Evolutionary conservation across 2,888 invertebrate species (phyloP).

Genomic region (Cataglyphis albicans): DNA sequence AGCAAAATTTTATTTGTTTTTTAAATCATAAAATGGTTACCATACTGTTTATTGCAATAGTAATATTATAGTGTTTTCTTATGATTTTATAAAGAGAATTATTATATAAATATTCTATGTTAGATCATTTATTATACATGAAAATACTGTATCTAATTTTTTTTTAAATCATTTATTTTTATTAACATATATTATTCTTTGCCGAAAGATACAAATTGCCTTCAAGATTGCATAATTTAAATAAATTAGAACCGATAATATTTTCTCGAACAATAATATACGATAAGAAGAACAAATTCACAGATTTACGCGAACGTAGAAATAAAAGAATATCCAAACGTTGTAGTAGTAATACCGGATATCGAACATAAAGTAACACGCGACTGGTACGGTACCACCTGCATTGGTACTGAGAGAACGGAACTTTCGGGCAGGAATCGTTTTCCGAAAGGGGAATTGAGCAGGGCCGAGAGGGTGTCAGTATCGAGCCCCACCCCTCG

Average conservation of each 20-base stretch:
- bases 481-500: conserved; percentile 56
- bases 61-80: neutral
- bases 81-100: neutral
- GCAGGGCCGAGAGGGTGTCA: conserved; percentile 30
- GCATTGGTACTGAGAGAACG: conserved; percentile 78
- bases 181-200: neutral
- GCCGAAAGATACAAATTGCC: neutral
- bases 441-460: conserved; percentile 71
- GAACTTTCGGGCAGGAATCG: conserved; percentile 80
- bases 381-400: conserved; percentile 85
- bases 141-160: neutral
- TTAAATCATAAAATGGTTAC: neutral
- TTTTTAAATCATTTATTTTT: conserved; percentile 6
- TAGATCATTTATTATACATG: neutral
- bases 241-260: conserved; percentile 32
- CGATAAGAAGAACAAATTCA: conserved; percentile 29
- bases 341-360: conserved; percentile 66
- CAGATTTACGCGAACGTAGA: conserved; percentile 35
- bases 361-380: conserved; percentile 82
- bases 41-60: neutral
- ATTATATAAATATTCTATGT: neutral
- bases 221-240: conserved; percentile 4
- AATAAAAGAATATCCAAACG: conserved; percentile 60
- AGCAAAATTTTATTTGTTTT: neutral
- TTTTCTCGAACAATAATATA: neutral